Conservation (phyloP, 1,140 invertebrate species). For the Drosophila kurseongensis region DNA sequence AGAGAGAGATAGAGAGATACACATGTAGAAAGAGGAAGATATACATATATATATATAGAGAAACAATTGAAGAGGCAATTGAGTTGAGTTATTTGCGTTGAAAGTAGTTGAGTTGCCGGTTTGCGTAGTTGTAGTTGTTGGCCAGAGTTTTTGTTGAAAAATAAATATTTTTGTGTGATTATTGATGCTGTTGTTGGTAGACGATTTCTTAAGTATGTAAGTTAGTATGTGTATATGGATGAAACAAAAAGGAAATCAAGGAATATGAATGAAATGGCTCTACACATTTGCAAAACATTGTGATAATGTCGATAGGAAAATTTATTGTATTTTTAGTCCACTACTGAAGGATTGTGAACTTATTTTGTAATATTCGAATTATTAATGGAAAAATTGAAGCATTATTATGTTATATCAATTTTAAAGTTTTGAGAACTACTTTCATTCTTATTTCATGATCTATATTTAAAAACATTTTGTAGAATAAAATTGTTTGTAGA, state of each 20-base stretch:
- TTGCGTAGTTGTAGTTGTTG: constrained; percentile 64
- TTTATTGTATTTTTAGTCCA: neutral
- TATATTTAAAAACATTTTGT: neutral
- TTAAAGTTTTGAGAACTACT: neutral
- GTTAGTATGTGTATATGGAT: constrained; percentile 28
- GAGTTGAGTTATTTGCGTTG: constrained; percentile 63
- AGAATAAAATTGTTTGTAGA: neutral
- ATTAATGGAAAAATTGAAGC: neutral
- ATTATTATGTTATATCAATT: neutral
- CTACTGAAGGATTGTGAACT: no score
- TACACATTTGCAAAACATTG: constrained; percentile 4
- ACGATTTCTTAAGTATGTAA: constrained; percentile 50
- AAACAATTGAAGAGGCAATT: constrained; percentile 73
- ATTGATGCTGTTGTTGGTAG: constrained; percentile 63
- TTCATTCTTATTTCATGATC: constrained; percentile 5
- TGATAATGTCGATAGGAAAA: neutral
- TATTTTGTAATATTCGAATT: neutral
- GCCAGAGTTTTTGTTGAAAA: constrained; percentile 71
- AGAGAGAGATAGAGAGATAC: constrained; percentile 49
- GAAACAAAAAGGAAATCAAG: constrained; percentile 8
- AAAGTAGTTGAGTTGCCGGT: constrained; percentile 68
- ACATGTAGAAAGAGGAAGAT: constrained; percentile 48
- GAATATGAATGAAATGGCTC: constrained; percentile 6
- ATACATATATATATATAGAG: constrained; percentile 56
- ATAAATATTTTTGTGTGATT: constrained; percentile 78